Percentiles rank a stretch among this genome's conserved stretches.
phyloP scores from a whole-genome alignment of 2,113 vertebrate species.

The Candoia aspera region DNA sequence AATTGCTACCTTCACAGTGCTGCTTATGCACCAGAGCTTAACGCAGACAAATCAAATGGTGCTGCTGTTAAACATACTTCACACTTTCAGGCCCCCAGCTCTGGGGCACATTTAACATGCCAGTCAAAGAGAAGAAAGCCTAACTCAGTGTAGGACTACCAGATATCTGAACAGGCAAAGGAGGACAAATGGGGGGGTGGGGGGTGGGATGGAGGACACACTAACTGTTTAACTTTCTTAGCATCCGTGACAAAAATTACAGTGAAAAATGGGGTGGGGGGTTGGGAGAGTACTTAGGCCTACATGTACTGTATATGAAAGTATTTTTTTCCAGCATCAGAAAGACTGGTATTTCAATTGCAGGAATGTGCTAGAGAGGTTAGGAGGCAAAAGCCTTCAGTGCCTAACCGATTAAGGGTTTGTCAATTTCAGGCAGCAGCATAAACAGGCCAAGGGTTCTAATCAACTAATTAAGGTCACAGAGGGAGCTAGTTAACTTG shows the following conservation, averaged over 20 bases:
- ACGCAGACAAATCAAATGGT: not conserved
- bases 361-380: not conserved
- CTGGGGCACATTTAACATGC: conserved; percentile 26
- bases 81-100: conserved; percentile 1
- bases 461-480: not conserved
- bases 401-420: not conserved
- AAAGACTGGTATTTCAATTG: not conserved
- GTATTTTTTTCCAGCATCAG: not conserved
- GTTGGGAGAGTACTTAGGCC: not conserved
- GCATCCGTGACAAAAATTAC: not conserved
- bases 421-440: not conserved
- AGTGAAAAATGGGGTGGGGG: not conserved
- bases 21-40: not conserved
- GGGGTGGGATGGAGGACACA: too few relatives aligned
- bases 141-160: not conserved
- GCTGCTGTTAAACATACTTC: conserved; percentile 18
- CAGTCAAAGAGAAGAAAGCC: conserved; percentile 1
- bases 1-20: not conserved
- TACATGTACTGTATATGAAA: not conserved
- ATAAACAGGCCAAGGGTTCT: not conserved
- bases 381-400: not conserved
- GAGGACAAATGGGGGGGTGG: not conserved
- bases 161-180: not conserved
- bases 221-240: not conserved
- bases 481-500: not conserved